Evolutionary conservation across 2,888 invertebrate species (phyloP).

Genomic region (Portevinia maculata): DNA sequence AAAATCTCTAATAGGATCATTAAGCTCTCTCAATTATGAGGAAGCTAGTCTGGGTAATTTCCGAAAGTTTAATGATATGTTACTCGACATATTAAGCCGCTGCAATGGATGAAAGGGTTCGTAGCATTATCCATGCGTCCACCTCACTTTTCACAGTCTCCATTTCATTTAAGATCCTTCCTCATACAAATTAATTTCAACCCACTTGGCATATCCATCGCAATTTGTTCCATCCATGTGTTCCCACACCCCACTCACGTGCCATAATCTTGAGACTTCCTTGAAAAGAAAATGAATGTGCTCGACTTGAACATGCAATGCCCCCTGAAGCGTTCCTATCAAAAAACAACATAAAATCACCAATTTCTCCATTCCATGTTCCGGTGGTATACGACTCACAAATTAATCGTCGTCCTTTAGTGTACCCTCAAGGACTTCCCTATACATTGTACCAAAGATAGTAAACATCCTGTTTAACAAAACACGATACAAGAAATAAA

Average conservation of each 20-base stretch:
- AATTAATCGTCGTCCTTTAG: slow-evolving; percentile 70
- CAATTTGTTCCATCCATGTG: neutral
- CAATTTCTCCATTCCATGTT: slow-evolving; percentile 20
- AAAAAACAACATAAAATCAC: slow-evolving; percentile 50
- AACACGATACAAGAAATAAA: slow-evolving; percentile 5
- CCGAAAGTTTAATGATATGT: no score
- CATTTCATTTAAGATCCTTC: no score
- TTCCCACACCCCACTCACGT: slow-evolving; percentile 1
- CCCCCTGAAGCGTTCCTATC: slow-evolving; percentile 43
- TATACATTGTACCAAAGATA: slow-evolving; percentile 54
- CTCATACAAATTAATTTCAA: neutral
- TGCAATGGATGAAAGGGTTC: no score
- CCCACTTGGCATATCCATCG: slow-evolving; percentile 31
- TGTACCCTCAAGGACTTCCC: slow-evolving; percentile 62
- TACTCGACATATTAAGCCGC: no score
- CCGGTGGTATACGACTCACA: slow-evolving; percentile 46
- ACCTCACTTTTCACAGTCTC: no score
- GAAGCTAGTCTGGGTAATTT: no score
- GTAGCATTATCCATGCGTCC: no score
- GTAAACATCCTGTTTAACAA: slow-evolving; percentile 68
- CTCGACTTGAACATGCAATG: slow-evolving; percentile 65
- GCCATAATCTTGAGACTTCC: slow-evolving; percentile 33
- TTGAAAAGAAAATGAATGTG: slow-evolving; percentile 47
- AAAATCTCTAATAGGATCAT: no score
- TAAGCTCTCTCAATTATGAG: no score